Conservation (phyloP, 23 tunicate species). For the Clavelina lepadiformis region DNA sequence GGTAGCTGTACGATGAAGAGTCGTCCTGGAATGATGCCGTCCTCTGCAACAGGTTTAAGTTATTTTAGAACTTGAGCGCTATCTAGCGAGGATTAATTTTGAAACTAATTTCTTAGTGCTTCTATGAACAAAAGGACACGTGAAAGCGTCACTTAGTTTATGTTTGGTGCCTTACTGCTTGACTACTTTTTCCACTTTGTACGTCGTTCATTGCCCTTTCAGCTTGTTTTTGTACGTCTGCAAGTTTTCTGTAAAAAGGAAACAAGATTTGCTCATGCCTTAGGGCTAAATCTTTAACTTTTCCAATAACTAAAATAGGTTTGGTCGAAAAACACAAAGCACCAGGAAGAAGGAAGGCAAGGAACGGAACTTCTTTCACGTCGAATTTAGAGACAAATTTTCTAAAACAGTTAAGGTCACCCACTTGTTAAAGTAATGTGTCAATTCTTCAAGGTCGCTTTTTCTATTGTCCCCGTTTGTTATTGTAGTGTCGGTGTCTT, state of each 20-base stretch:
- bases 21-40: conserved; percentile 24
- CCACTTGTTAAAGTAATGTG: conserved; percentile 85
- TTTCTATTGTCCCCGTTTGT: conserved; percentile 65
- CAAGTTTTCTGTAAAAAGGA: conserved; percentile 48
- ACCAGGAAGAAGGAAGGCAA: too few species aligned
- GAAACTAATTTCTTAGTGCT: background rate
- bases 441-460: conserved; percentile 63
- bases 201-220: conserved; percentile 36
- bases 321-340: too few species aligned
- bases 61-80: background rate
- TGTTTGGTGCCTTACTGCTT: too few species aligned
- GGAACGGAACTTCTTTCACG: too few species aligned
- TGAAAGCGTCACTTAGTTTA: background rate
- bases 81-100: background rate
- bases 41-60: too few species aligned
- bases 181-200: conserved; percentile 15
- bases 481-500: conserved; percentile 73
- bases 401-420: too few species aligned
- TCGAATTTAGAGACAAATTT: too few species aligned
- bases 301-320: too few species aligned
- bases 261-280: too few species aligned
- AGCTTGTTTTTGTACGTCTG: conserved; percentile 57
- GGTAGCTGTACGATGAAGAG: conserved; percentile 55
- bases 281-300: too few species aligned
- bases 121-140: conserved; percentile 2